A percentile compares a stretch with the other conserved stretches of the same genome.
phyloP scores from a whole-genome alignment of 2,888 invertebrate genomes.

The Xestia c-nigrum region DNA sequence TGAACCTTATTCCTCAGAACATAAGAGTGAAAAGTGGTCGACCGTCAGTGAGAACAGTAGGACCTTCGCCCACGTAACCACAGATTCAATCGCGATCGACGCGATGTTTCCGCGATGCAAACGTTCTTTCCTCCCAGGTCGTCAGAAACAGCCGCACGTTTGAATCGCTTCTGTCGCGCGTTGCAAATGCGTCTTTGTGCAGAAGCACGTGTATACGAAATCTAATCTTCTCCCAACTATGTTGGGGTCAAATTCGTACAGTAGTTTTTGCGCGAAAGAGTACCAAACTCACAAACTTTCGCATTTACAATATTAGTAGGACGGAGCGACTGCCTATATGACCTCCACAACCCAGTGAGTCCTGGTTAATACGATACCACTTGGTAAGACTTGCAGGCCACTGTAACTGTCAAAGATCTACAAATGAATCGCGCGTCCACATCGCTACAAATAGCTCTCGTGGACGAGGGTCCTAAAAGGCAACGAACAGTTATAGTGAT shows the following conservation, averaged over 20 bases:
- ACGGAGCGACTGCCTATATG: neutral
- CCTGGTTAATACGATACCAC: neutral
- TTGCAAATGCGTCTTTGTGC: neutral
- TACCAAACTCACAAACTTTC: too few species aligned
- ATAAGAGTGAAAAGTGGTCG: neutral
- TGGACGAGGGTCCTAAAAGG: constrained; percentile 52
- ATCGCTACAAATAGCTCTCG: neutral
- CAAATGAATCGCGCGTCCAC: neutral
- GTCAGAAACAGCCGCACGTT: neutral
- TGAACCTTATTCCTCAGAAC: neutral
- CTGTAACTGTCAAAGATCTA: neutral
- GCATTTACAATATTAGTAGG: too few species aligned
- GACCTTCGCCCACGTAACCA: neutral
- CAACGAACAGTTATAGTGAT: constrained; percentile 69
- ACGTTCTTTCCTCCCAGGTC: neutral
- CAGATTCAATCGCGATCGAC: neutral
- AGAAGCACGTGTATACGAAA: too few species aligned
- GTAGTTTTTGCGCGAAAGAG: too few species aligned
- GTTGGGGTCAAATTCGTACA: neutral
- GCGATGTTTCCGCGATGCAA: neutral
- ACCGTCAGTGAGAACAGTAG: neutral
- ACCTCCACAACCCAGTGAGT: neutral
- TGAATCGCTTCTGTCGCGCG: neutral
- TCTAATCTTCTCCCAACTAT: neutral
- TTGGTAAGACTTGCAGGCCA: neutral